These are phyloP conservation scores for Halocynthia roretzi DNA, from an alignment of 23 tunicate species.

Conservation along the genomic window DNA sequence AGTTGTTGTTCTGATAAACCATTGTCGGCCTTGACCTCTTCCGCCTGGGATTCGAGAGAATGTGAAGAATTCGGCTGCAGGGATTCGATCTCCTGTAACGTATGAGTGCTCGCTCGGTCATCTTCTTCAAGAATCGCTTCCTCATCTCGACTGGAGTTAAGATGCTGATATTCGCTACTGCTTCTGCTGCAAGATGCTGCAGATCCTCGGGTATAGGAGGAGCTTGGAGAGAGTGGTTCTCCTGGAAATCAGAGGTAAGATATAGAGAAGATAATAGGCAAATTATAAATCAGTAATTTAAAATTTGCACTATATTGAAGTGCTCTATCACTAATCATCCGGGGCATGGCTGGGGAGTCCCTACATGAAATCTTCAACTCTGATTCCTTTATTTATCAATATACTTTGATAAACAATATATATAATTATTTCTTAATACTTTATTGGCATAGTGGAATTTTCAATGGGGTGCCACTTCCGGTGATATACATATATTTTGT, in stretches of 20 bases:
- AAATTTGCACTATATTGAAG: too few species aligned
- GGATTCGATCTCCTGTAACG: constrained; percentile 10
- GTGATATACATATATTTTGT: too few species aligned
- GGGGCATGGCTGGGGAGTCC: too few species aligned
- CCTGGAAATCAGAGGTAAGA: constrained; percentile 1
- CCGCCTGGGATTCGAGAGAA: not conserved
- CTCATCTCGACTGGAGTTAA: constrained; percentile 6
- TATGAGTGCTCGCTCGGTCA: constrained; percentile 10
- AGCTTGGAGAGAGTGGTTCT: constrained; percentile 17
- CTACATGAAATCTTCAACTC: too few species aligned
- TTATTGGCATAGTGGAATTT: too few species aligned
- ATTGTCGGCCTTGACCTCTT: not conserved
- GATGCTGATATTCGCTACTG: constrained; percentile 8
- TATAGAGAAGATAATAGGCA: not conserved
- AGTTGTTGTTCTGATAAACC: not conserved
- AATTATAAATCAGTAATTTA: too few species aligned
- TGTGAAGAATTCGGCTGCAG: not conserved
- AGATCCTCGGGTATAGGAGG: constrained; percentile 5
- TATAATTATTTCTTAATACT: too few species aligned
- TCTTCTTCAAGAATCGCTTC: not conserved
- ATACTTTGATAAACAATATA: too few species aligned
- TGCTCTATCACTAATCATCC: too few species aligned
- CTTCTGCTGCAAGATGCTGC: constrained; percentile 6
- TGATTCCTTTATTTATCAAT: too few species aligned
- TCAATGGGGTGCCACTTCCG: too few species aligned